Evolutionary conservation across 2,113 vertebrate genomes (phyloP), one percentile per base, ranked within the genome.

Genomic region (Phrynosoma platyrhinos): DNA sequence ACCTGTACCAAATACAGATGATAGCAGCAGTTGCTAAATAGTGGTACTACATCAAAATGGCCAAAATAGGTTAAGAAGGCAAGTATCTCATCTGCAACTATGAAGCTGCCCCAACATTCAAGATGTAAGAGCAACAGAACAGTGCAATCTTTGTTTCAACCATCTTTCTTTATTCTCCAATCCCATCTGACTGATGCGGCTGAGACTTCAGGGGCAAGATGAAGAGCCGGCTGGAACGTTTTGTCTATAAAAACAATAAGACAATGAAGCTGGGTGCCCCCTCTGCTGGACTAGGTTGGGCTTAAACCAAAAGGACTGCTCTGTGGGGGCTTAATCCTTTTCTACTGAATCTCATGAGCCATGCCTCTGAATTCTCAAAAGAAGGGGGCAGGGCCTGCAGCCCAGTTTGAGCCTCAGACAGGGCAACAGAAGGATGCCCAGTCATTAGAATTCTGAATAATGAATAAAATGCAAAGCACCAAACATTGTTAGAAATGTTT

Each of bases 11-110:
- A 30, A 42, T 36, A 36, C 20, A 52, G 30, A 77, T 2, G 25
- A 74, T 25, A 42, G 62, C 12, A 69, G 76, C n/a, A 68, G 30
- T 83, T 77, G 14, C 4, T 55, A n/a, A 92, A 84, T 83, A 91
- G 55, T 88, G 86, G 91, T 88, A 88, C 58, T 88, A 40, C 89
- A 90, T 89, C 92, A 80, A 91, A 89, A 86, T 0, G 0, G 64
- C 78, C 91, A 90, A 1, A 0, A 53, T 13, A 2, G 74, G 30
- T 62, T 69, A 62, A 82, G 58, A 47, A 76, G 40, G 20, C 7
- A 55, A 91, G 86, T 3, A 66, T 72, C n/a, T 82, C 27, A 87
- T 92, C 86, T 84, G 55, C 82, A 83, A 91, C 90, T 16, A 2
- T 68, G 79, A 79, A 72, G 68, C 72, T 77, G 86, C 72, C 30